Percentiles rank a stretch among this genome's conserved stretches.
These are phyloP conservation scores for Actinia tenebrosa DNA, from an alignment of 64 coral and sea anemone genomes.

Conservation along the genomic window DNA sequence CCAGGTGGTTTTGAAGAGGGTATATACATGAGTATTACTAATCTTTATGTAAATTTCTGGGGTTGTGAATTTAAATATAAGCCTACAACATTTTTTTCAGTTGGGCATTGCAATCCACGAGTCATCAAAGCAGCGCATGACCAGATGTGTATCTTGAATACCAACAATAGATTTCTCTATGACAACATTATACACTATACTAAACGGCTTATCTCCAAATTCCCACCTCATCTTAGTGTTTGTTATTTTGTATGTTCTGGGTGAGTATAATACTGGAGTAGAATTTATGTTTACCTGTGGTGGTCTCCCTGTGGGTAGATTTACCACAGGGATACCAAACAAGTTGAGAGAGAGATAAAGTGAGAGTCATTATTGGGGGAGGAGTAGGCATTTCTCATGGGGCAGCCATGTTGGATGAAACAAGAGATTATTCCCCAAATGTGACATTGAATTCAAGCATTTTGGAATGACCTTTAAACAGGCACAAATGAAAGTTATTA, in stretches of 20 bases:
- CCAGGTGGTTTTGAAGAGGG: too few species aligned
- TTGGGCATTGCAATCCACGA: constrained; percentile 89
- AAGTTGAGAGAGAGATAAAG: not conserved
- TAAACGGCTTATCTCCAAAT: constrained; percentile 62
- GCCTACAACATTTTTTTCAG: constrained; percentile 22
- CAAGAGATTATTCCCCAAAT: too few species aligned
- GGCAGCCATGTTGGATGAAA: too few species aligned
- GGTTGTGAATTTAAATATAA: not conserved
- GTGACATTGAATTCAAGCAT: too few species aligned
- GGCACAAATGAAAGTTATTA: too few species aligned
- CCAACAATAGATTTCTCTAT: constrained; percentile 92
- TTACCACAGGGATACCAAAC: not conserved
- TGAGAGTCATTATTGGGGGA: not conserved
- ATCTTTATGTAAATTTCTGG: too few species aligned
- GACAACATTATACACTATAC: constrained; percentile 95
- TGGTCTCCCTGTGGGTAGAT: not conserved
- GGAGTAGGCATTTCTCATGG: too few species aligned
- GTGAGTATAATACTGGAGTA: constrained; percentile 36
- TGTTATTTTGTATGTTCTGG: constrained; percentile 93
- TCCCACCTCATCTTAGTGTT: constrained; percentile 63
- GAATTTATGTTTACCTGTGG: not conserved
- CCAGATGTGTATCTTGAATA: constrained; percentile 88
- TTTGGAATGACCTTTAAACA: too few species aligned
- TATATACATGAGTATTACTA: too few species aligned
- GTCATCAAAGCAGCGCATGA: constrained; percentile 70